These are phyloP conservation scores for Polymixis lichenea DNA, from an alignment of 2,888 invertebrate genomes.

Conservation along the genomic window DNA sequence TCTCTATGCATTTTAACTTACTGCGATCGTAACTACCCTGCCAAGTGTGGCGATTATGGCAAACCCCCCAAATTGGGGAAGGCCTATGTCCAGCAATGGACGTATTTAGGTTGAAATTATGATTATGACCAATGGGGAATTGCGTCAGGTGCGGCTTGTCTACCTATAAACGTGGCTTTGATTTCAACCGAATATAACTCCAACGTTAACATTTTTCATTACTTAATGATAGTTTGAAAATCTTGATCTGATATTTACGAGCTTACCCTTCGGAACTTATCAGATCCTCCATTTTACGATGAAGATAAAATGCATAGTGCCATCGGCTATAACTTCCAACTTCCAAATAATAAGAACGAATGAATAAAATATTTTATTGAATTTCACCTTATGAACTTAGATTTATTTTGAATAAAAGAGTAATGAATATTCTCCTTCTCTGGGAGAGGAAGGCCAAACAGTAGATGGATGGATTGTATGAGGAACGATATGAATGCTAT, in stretches of 20 bases:
- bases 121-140: neutral
- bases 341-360: neutral
- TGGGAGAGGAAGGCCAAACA: too few species aligned
- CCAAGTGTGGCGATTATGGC: too few species aligned
- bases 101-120: too few species aligned
- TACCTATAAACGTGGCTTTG: neutral
- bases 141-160: neutral
- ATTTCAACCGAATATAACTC: neutral
- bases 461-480: too few species aligned
- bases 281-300: constrained; percentile 41
- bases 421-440: too few species aligned
- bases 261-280: constrained; percentile 6
- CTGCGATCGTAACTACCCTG: too few species aligned
- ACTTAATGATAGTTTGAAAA: constrained; percentile 12
- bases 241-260: constrained; percentile 20
- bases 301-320: constrained; percentile 43
- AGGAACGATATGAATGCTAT: too few species aligned
- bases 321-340: constrained; percentile 1
- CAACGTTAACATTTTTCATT: neutral
- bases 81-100: too few species aligned
- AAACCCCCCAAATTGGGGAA: too few species aligned
- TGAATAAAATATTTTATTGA: constrained; percentile 46
- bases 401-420: neutral
- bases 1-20: too few species aligned
- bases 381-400: neutral